Evolutionary conservation across 2,888 invertebrate genomes (phyloP), one percentile per base, ranked within the genome.

Genomic region (Cyclophora punctaria): DNA sequence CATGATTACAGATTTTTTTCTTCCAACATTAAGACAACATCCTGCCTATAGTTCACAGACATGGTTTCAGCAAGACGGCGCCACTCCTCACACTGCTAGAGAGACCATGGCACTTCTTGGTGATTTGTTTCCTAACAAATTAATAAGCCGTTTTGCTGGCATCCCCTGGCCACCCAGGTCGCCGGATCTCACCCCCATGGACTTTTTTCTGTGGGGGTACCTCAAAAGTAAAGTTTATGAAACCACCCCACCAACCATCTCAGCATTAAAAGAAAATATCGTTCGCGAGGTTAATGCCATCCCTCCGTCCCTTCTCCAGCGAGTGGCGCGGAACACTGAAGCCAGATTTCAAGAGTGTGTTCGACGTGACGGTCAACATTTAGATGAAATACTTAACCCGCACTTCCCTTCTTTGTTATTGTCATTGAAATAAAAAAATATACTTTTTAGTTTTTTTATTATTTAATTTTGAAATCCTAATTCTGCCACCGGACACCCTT

Each of bases 101-200:
- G 20, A 20, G 20, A 20, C 20, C 20, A 37, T 37, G 37, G 37
- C 4, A 5, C 4, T 37, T 37, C 37, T 37, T 37, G 4, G 37
- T 5, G 37, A 37, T 37, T 37, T 37, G 4, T 37, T 37, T 5
- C 37, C 37, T 5, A 37, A 37, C 5, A 37, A 37, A 37, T 37
- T 37, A 20, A 43, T 43, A n/a, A 57, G 56, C 41, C 51, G 52
- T 34, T 44, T 44, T 20, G 58, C 55, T 45, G 48, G 35, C 42
- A 51, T 58, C 44, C 43, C 49, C 33, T 60, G 60, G 55, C 58
- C 60, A 46, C 51, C 56, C 35, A 49, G 57, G 35, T 55, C 59
- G n/a, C 60, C 57, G 20, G 59, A 61, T 20, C 43, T 61, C 33
- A 55, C 52, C 41, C 59, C 55, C 6, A 7, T 53, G 40, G 52